Evolutionary conservation across 92 coral and sea anemone genomes (phyloP).

Genomic region (Galaxea fascicularis): DNA sequence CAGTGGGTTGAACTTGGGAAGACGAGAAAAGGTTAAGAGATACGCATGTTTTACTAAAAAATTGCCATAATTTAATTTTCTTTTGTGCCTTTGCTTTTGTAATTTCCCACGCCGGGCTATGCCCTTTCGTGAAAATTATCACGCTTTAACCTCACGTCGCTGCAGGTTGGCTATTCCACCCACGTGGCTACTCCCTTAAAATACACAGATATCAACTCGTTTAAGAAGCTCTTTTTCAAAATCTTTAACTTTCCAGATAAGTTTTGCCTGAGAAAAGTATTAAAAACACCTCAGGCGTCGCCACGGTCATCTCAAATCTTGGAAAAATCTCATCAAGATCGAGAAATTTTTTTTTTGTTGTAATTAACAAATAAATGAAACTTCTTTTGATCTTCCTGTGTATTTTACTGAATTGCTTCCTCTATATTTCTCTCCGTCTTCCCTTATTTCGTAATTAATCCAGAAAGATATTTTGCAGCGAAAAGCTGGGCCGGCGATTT

Average conservation of each 20-base stretch:
- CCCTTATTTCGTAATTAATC: conserved; percentile 19
- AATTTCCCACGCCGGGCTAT: conserved; percentile 2
- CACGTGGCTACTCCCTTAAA: not conserved
- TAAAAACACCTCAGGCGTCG: not conserved
- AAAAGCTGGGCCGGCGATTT: not conserved
- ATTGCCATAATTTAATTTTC: not conserved
- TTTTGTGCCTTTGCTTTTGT: too few relatives aligned
- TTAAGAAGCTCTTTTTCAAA: not conserved
- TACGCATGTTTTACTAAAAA: not conserved
- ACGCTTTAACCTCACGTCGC: not conserved
- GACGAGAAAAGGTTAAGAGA: not conserved
- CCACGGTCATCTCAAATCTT: not conserved
- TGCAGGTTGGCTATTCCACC: not conserved
- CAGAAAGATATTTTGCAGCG: conserved; percentile 19
- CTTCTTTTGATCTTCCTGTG: conserved; percentile 28
- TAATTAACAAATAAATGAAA: conserved; percentile 13
- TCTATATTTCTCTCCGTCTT: conserved; percentile 26
- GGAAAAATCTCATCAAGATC: not conserved
- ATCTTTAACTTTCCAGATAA: not conserved
- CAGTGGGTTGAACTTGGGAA: not conserved
- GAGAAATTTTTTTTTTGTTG: not conserved
- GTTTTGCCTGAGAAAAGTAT: not conserved
- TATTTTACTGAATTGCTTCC: not conserved
- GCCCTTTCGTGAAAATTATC: not conserved
- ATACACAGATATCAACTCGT: not conserved